Evolutionary conservation across 2,797 vertebrate species (phyloP), one percentile per base, ranked within the genome.

Genomic region (Platyrinchus mystaceus): DNA sequence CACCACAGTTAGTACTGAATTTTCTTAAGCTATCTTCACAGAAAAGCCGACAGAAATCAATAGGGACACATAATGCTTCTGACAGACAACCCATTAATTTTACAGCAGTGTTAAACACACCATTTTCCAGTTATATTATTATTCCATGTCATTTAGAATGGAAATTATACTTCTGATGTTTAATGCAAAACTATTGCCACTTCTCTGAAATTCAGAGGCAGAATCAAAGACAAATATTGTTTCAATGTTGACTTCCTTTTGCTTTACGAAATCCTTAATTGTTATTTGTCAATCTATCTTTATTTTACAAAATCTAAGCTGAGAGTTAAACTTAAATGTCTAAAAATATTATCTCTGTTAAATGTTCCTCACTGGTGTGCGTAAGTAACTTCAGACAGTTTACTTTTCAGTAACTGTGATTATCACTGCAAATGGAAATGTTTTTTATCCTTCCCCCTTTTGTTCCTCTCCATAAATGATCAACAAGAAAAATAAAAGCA

Each of bases 371-470:
- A 70, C 14, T 50, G 47, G 18, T 43, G 2, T 13, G 23, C 0
- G 0, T 28, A 81, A 66, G 15, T 43, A 69, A 87, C 20, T 84
- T 82, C n/a, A 94, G 47, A 44, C 3, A 86, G 41, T 5, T 30
- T 14, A 10, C 59, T 89, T 87, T 87, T 46, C 26, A 75, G 6
- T 30, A 87, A 62, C 6, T 71, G 32, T 49, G 20, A 62, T 49
- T 66, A 58, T 14, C 10, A 39, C 14, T 18, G 43, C 10, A 62
- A 66, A 85, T 2, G 12, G 7, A 62, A 88, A 46, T 41, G 4
- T 0, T 80, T 79, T 82, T 66, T 49, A 49, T 21, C 9, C 6
- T 17, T 9, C 2, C 3, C 1, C 1, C 6, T 10, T 41, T 63
- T 64, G 16, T 24, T 3, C 6, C 13, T 10, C 18, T 70, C 46